phyloP scores from a whole-genome alignment of 2,797 vertebrate species.

The Caiman crocodilus region DNA sequence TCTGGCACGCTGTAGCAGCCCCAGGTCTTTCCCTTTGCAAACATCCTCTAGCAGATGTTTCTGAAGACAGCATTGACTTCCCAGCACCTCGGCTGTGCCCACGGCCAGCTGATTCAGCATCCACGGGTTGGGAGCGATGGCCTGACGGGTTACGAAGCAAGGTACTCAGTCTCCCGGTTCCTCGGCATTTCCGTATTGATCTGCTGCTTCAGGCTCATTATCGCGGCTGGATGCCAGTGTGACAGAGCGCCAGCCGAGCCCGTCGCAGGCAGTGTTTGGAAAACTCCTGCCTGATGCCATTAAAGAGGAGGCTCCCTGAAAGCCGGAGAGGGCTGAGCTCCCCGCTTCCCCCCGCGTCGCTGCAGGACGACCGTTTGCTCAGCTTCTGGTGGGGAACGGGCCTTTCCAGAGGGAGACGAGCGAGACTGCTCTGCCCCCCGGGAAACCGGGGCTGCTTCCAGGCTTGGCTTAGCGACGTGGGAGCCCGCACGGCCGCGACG shows the following conservation, averaged over 20 bases:
- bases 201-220: background rate
- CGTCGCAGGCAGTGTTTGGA: background rate
- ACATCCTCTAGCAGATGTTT: background rate
- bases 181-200: background rate
- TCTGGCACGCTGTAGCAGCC: background rate
- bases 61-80: background rate
- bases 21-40: background rate
- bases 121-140: background rate
- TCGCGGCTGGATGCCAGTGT: background rate
- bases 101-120: background rate
- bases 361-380: background rate
- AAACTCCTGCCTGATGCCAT: background rate
- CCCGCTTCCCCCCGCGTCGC: background rate
- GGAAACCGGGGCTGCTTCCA: background rate
- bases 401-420: background rate
- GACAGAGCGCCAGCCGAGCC: background rate
- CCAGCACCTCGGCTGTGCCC: background rate
- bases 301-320: background rate
- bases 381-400: background rate
- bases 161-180: background rate
- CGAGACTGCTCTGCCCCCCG: background rate
- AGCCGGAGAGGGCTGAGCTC: background rate
- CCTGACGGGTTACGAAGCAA: background rate
- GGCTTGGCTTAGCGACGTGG: background rate
- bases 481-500: no score